Evolutionary conservation across 2,797 vertebrate genomes (phyloP).

Genomic region (Pangasius mekongensis): DNA sequence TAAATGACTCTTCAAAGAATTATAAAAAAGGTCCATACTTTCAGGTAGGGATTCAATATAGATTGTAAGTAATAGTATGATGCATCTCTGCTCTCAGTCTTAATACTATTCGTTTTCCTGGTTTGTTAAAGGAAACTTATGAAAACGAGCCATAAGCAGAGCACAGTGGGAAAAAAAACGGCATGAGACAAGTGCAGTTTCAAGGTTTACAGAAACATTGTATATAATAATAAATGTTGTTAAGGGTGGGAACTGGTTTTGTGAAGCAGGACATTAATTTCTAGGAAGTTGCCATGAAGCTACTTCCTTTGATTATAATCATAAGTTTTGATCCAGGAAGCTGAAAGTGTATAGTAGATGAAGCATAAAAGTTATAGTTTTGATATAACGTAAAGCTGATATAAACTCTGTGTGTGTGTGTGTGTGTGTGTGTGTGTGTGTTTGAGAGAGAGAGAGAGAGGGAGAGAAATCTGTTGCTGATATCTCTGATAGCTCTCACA

Average conservation of each 20-base stretch:
- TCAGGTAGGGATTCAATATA: too few species aligned
- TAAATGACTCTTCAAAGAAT: too few species aligned
- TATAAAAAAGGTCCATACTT: too few species aligned
- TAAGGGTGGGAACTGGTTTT: not conserved
- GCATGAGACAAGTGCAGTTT: not conserved
- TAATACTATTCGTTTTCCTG: too few species aligned
- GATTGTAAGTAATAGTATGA: too few species aligned
- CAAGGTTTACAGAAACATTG: not conserved
- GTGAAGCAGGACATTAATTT: not conserved
- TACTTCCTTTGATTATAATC: not conserved
- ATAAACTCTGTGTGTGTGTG: too few species aligned
- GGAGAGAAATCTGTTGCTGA: too few species aligned
- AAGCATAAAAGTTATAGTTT: not conserved
- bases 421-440: too few species aligned
- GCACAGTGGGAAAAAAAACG: not conserved
- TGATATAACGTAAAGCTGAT: too few species aligned
- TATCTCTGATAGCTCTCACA: too few species aligned
- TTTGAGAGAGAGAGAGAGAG: too few species aligned
- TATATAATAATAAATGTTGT: not conserved
- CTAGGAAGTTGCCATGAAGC: not conserved
- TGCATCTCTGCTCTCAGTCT: not conserved
- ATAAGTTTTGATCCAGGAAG: not conserved
- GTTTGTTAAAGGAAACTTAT: too few species aligned
- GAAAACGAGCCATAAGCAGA: not conserved
- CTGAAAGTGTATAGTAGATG: not conserved